Evolutionary conservation across 2,797 vertebrate species (phyloP).

Genomic region (Oreochromis grahami): DNA sequence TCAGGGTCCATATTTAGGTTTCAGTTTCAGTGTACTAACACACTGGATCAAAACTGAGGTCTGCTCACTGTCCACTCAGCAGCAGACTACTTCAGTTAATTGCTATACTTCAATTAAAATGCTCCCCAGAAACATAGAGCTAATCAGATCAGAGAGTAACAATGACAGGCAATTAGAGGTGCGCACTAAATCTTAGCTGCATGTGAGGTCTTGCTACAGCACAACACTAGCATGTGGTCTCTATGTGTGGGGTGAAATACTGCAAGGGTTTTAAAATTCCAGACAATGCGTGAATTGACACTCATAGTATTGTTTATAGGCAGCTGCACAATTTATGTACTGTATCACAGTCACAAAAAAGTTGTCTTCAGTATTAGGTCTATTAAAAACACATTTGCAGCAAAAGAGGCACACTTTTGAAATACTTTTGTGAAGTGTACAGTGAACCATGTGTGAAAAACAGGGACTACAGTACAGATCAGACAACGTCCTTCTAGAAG

Average conservation of each 20-base stretch:
- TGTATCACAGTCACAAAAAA: neutral
- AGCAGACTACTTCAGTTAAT: conserved; percentile 3
- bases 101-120: conserved; percentile 30
- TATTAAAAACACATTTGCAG: neutral
- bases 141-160: conserved; percentile 40
- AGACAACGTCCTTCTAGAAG: neutral
- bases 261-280: neutral
- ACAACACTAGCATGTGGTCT: conserved; percentile 3
- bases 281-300: neutral
- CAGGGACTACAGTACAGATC: neutral
- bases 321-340: neutral
- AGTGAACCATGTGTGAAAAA: neutral
- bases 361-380: neutral
- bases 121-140: conserved; percentile 1
- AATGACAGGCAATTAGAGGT: conserved; percentile 18
- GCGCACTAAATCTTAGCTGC: conserved; percentile 21
- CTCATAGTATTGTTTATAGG: neutral
- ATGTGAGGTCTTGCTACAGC: conserved; percentile 33
- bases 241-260: neutral
- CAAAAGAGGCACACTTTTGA: neutral
- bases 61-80: conserved; percentile 37
- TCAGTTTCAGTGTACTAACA: neutral
- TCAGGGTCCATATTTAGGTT: neutral
- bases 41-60: neutral
- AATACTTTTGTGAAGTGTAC: neutral